A percentile compares a stretch with the other conserved stretches of the same genome.
Conservation (phyloP, 2,797 vertebrate species). For the Platyrinchus mystaceus region DNA sequence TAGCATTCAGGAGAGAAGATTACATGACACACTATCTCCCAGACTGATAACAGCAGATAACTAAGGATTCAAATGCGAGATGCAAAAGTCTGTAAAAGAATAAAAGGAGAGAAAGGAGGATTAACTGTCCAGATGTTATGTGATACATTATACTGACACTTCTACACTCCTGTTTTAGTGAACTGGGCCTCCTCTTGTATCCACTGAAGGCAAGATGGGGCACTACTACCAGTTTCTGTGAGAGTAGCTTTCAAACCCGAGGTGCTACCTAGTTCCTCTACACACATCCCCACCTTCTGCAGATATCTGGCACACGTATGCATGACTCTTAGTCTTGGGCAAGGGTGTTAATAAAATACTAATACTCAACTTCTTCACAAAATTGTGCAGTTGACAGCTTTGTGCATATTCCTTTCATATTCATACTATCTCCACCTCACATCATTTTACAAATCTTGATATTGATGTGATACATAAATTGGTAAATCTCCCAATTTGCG, state of each 20-base stretch:
- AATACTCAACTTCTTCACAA: neutral
- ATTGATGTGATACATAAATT: rapidly evolving
- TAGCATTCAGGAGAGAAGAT: conserved; percentile 32
- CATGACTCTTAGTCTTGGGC: neutral
- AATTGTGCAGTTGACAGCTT: neutral
- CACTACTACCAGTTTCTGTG: neutral
- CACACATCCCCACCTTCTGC: neutral
- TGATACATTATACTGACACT: neutral
- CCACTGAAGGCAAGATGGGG: neutral
- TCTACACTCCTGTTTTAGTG: neutral
- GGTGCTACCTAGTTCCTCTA: neutral
- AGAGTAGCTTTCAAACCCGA: neutral
- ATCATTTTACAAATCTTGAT: neutral
- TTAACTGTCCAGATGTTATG: neutral
- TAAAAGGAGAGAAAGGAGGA: conserved; percentile 30
- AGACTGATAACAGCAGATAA: conserved; percentile 16
- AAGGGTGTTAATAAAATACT: neutral
- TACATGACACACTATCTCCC: conserved; percentile 37
- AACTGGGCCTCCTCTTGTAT: neutral
- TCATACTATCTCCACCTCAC: neutral
- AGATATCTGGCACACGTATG: neutral
- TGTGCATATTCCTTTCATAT: neutral
- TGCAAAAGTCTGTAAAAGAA: conserved; percentile 16
- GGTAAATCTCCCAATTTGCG: neutral
- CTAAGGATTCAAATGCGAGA: conserved; percentile 15